Percentiles rank a stretch among this genome's conserved stretches.
Evolutionary conservation across 2,797 vertebrate species (phyloP).

Genomic region (Ceyx erithaca): DNA sequence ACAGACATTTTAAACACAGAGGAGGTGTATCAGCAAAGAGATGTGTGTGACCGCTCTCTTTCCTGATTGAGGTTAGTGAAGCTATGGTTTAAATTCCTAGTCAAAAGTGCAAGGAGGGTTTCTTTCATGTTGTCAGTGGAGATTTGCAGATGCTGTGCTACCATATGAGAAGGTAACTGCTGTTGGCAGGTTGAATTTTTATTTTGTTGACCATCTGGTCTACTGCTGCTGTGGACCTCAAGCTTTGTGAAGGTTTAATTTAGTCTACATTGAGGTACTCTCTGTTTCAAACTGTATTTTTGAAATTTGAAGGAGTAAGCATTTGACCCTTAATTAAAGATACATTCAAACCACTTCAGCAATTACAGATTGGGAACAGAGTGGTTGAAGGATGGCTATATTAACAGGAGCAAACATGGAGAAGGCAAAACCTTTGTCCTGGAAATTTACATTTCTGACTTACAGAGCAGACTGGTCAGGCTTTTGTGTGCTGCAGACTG

Average conservation of each 20-base stretch:
- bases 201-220: slow-evolving; percentile 55
- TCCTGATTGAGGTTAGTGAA: slow-evolving; percentile 33
- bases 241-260: slow-evolving; percentile 15
- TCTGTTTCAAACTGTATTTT: not conserved
- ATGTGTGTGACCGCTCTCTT: not conserved
- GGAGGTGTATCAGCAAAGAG: not conserved
- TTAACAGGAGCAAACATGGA: not conserved
- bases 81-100: slow-evolving; percentile 18
- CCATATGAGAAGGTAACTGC: slow-evolving; percentile 45
- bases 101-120: not conserved
- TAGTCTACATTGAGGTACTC: not conserved
- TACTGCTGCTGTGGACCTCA: slow-evolving; percentile 10
- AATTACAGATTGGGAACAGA: not conserved
- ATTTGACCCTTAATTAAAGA: not conserved
- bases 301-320: not conserved
- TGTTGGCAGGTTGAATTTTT: slow-evolving; percentile 37
- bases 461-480: not conserved
- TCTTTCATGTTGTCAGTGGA: not conserved
- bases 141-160: slow-evolving; percentile 38
- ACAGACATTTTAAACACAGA: not conserved
- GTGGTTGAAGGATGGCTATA: not conserved
- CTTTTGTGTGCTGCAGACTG: not conserved
- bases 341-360: not conserved
- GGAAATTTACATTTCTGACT: not conserved
- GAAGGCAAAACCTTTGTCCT: not conserved